A percentile compares a stretch with the other conserved stretches of the same genome.
Conservation (phyloP, 2,113 vertebrate genomes). For the Cebidichthys violaceus region DNA sequence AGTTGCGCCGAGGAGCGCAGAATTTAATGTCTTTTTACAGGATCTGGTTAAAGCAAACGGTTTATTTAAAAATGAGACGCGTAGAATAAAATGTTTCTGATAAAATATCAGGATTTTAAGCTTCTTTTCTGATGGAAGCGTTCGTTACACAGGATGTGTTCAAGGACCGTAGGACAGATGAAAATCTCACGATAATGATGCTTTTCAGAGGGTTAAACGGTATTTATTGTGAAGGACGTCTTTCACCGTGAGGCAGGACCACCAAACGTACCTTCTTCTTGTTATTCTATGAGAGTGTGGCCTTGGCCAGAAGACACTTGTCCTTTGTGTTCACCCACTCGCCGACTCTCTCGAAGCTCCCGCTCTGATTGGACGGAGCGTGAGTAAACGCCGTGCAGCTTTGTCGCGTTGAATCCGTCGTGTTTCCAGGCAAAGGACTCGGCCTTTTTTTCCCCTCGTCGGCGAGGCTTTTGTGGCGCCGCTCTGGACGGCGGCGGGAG, state of each 20-base stretch:
- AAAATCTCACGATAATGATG: background rate
- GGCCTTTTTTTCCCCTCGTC: background rate
- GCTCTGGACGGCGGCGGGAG: too few species aligned
- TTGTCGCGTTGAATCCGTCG: background rate
- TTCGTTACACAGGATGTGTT: background rate
- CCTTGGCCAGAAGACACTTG: slow-evolving; percentile 6
- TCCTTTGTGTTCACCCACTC: slow-evolving; percentile 15
- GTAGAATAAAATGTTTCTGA: background rate
- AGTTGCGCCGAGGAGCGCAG: too few species aligned
- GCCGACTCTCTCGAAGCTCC: background rate
- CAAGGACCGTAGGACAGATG: background rate
- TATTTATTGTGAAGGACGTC: background rate
- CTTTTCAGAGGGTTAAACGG: background rate
- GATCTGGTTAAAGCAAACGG: too few species aligned
- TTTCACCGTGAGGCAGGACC: background rate
- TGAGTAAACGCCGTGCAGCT: background rate
- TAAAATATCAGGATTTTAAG: background rate
- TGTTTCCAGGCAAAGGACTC: slow-evolving; percentile 13
- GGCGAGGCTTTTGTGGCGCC: too few species aligned
- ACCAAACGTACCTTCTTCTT: too few species aligned
- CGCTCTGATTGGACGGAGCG: background rate
- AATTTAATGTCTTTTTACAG: too few species aligned
- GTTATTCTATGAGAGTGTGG: background rate
- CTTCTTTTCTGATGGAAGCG: background rate
- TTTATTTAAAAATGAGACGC: background rate